Conservation (phyloP, 2,113 vertebrate species). For the Podilymbus podiceps region DNA sequence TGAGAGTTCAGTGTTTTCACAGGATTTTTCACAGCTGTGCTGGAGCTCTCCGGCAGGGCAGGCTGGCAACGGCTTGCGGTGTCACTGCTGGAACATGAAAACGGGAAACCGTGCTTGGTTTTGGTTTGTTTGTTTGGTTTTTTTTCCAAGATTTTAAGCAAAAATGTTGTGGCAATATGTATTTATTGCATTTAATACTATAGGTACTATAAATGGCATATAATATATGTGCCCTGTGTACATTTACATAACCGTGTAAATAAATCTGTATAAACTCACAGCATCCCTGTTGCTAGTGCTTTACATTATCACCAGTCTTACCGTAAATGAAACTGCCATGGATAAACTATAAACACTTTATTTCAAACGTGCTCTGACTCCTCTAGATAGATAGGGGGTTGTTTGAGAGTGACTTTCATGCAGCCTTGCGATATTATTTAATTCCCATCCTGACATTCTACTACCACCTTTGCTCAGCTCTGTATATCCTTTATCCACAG, state of each 20-base stretch:
- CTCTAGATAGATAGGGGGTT: neutral
- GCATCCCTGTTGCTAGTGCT: neutral
- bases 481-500: neutral
- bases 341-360: neutral
- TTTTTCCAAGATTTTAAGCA: neutral
- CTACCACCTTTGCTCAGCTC: neutral
- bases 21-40: neutral
- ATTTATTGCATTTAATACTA: neutral
- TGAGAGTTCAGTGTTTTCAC: neutral
- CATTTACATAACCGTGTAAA: neutral
- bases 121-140: too few relatives aligned
- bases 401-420: neutral
- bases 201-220: neutral
- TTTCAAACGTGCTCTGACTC: neutral
- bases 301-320: neutral
- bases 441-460: neutral
- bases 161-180: neutral
- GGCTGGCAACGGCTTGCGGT: neutral
- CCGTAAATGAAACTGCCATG: neutral
- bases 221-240: neutral
- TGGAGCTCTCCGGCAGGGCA: neutral
- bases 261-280: neutral
- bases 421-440: neutral
- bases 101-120: neutral
- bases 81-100: neutral